A percentile compares a stretch with the other conserved stretches of the same genome.
These are phyloP conservation scores for Andricus curvator DNA, from an alignment of 2,888 invertebrate species.

Conservation along the genomic window DNA sequence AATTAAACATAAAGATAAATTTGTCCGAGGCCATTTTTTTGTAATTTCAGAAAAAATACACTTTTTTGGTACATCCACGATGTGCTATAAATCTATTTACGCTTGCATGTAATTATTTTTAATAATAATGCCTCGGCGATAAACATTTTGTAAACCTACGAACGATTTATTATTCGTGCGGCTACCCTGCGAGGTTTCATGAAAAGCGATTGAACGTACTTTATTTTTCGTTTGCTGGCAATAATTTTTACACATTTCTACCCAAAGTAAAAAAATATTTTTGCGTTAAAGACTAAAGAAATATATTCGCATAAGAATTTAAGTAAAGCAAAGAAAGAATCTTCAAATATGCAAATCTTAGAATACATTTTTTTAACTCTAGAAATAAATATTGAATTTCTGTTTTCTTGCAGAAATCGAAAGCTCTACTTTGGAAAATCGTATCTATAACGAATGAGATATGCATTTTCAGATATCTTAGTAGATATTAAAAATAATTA, in stretches of 20 bases:
- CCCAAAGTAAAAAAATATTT: not conserved
- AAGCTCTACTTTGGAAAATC: not conserved
- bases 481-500: conserved; percentile 38
- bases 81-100: conserved; percentile 12
- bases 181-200: conserved; percentile 38
- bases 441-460: conserved; percentile 25
- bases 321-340: not conserved
- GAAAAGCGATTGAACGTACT: conserved; percentile 39
- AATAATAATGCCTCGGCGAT: conserved; percentile 33
- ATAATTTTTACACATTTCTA: conserved; percentile 6
- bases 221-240: conserved; percentile 35
- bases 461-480: conserved; percentile 39
- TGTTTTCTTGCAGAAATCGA: not conserved
- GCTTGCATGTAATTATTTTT: conserved; percentile 20
- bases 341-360: not conserved
- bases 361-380: not conserved
- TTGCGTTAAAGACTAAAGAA: not conserved
- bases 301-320: not conserved
- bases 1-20: not conserved
- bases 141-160: conserved; percentile 21
- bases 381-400: not conserved
- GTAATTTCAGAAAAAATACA: not conserved
- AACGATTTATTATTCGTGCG: conserved; percentile 20
- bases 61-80: not conserved
- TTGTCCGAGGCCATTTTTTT: not conserved